These are phyloP conservation scores for Oceanites oceanicus DNA, from an alignment of 2,113 vertebrate genomes.

Conservation along the genomic window DNA sequence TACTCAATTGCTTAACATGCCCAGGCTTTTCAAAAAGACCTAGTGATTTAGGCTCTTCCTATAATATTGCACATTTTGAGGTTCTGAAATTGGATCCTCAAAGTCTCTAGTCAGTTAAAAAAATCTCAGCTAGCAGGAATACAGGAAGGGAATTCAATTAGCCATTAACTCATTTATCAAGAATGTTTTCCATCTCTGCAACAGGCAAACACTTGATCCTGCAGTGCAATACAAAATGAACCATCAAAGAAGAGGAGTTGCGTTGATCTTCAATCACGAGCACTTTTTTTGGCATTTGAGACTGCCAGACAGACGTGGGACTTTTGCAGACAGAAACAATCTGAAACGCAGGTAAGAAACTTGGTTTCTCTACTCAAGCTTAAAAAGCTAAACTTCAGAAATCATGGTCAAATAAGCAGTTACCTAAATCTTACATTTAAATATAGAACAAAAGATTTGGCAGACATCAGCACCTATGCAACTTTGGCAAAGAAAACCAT, in stretches of 20 bases:
- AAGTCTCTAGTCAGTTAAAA: background rate
- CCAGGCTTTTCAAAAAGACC: background rate
- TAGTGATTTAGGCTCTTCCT: background rate
- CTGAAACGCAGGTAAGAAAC: conserved; percentile 78
- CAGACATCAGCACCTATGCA: background rate
- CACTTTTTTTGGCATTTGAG: conserved; percentile 83
- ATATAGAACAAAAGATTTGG: background rate
- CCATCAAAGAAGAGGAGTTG: conserved; percentile 83
- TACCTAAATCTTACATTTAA: background rate
- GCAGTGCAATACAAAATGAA: conserved; percentile 87
- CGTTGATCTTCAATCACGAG: conserved; percentile 95
- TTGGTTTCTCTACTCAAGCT: background rate
- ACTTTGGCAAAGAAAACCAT: background rate
- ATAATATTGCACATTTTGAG: background rate
- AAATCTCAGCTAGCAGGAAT: background rate
- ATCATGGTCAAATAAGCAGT: background rate
- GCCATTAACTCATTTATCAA: background rate
- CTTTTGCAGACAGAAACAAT: conserved; percentile 80
- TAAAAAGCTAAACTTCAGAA: background rate
- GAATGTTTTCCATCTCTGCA: background rate
- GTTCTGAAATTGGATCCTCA: background rate
- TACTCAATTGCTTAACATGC: background rate
- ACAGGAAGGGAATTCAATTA: background rate
- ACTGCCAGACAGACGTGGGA: conserved; percentile 78
- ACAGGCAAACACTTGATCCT: conserved; percentile 74